Conservation (phyloP, 2,113 vertebrate species). For the Pomatorhinus ruficollis region DNA sequence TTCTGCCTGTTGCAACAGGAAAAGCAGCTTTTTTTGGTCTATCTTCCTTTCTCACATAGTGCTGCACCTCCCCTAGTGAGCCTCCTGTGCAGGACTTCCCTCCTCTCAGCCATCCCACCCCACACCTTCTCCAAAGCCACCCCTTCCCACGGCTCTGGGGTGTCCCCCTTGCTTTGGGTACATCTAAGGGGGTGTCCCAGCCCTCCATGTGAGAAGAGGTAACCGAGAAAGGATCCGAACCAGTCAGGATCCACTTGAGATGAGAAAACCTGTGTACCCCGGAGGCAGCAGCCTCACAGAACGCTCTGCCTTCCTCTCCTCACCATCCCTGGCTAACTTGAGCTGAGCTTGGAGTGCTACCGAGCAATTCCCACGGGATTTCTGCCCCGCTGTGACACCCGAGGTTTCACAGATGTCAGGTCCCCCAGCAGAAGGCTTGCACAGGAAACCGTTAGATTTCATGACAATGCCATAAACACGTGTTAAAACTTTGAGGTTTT, state of each 20-base stretch:
- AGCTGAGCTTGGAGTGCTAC: not conserved
- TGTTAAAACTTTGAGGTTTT: not conserved
- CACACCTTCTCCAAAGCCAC: not conserved
- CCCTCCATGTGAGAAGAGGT: not conserved
- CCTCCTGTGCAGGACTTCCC: not conserved
- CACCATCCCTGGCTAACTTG: too few species aligned
- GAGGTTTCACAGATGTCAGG: not conserved
- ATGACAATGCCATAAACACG: not conserved
- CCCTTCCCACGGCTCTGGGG: not conserved
- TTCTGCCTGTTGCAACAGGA: not conserved
- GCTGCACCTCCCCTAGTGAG: not conserved
- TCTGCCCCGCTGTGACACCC: not conserved
- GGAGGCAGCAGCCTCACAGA: not conserved
- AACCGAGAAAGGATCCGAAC: not conserved
- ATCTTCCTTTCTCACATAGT: not conserved
- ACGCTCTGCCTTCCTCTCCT: not conserved
- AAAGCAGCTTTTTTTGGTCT: not conserved
- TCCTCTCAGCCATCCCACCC: not conserved
- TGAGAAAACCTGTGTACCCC: not conserved
- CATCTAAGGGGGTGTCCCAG: not conserved
- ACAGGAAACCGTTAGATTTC: not conserved
- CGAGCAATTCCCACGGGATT: not conserved
- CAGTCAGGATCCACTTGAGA: not conserved
- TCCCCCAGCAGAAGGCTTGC: not conserved
- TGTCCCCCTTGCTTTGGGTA: not conserved